Conservation (phyloP, 2,888 invertebrate species). For the Stenurella melanura region DNA sequence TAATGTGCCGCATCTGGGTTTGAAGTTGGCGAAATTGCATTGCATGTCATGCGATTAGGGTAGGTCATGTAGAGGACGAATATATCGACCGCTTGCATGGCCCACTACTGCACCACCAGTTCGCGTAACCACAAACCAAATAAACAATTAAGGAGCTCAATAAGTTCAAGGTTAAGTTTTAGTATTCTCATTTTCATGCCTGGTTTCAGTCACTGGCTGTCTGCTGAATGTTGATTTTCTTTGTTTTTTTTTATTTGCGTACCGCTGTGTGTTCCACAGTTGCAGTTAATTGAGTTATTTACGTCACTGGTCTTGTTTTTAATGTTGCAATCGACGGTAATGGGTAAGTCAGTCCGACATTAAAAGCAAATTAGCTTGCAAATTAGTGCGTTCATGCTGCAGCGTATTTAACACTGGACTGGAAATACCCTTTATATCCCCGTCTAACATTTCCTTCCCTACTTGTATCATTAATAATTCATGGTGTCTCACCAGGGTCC, state of each 20-base stretch:
- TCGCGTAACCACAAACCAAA: slow-evolving; percentile 46
- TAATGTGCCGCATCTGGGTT: slow-evolving; percentile 16
- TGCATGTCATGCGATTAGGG: slow-evolving; percentile 50
- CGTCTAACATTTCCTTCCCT: neutral
- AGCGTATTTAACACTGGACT: neutral
- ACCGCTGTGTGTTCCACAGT: neutral
- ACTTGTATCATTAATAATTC: neutral
- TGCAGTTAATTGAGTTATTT: neutral
- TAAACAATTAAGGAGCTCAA: slow-evolving; percentile 50
- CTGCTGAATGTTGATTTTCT: neutral
- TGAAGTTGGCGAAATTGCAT: slow-evolving; percentile 29
- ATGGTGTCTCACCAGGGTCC: neutral
- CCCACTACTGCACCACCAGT: slow-evolving; percentile 13
- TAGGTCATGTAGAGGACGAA: slow-evolving; percentile 61
- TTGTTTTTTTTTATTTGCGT: neutral
- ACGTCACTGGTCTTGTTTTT: neutral
- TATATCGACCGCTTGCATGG: slow-evolving; percentile 45
- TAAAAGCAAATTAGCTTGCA: slow-evolving; percentile 1
- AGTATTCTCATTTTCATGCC: slow-evolving; percentile 26
- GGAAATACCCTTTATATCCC: neutral
- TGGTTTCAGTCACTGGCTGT: neutral
- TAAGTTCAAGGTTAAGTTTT: slow-evolving; percentile 53
- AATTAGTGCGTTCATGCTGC: neutral
- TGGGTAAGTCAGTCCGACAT: neutral
- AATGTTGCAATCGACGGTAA: neutral